Base-by-base conservation (phyloP, 2,888 invertebrate species). In the Andricus quercusramuli region DNA sequence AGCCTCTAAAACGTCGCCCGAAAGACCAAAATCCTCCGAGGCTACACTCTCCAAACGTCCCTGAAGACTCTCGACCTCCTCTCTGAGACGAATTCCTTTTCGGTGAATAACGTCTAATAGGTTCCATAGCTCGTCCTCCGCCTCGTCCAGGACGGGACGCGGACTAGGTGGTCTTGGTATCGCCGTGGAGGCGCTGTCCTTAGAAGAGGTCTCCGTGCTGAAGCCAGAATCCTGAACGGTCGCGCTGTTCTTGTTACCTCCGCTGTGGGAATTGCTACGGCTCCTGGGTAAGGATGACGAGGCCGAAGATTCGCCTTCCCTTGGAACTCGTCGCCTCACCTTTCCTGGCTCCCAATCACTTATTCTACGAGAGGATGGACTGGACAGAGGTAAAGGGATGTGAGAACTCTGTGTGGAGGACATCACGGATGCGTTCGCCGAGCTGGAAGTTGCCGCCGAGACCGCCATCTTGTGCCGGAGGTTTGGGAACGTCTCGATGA, bases 401-500 rank as follows among this genome's bases (percentile, higher is more conserved):
- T 93, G 91, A 79, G 93, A 91, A 79, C 89, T 88, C 64, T 90
- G 91, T 20, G 93, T 59, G 41, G 68, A 59, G 51, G 76, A 59
- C 70, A 70, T 65, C 44, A 64, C 79, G 51, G 83, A 86, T 85
- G 89, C 89, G 81, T 88, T 89, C 84, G 89, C 84, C 62, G 87
- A 87, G 82, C 82, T 93, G 93, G 90, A 93, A 87, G 89, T 93
- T 89, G 94, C 94, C 89, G 92, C 93, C 90, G 95, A 94, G 89
- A 95, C 95, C 91, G 96, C 96, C 96, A 97, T 95, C 94, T 97
- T 97, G 92, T 96, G 96, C 93, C 97, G 96, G 93, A 97, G 95
- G 94, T 97, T 97, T 90, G 97, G 97, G 94, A 97, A 97, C 91
- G 97, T 97, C 95, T 97, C 97, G 95, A 97, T 97, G 95, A 97